Evolutionary conservation across 2,113 vertebrate genomes (phyloP).

Genomic region (human): DNA sequence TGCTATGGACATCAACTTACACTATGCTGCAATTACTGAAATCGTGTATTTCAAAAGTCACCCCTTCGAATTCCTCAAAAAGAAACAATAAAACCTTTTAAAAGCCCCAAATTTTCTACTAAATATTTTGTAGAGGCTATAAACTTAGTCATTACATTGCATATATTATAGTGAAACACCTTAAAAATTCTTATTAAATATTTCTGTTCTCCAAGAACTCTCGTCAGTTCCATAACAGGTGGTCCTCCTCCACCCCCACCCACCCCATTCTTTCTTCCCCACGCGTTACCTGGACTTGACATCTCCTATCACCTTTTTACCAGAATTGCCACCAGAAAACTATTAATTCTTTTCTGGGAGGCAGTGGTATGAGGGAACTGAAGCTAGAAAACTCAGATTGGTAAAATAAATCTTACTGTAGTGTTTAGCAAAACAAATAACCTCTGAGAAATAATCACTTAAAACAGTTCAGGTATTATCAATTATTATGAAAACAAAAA

Average conservation of each 20-base stretch:
- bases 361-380: background rate
- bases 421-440: slow-evolving; percentile 23
- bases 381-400: background rate
- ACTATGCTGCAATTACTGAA: background rate
- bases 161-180: background rate
- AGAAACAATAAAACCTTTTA: background rate
- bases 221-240: background rate
- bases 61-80: background rate
- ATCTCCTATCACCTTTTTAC: background rate
- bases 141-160: background rate
- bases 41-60: background rate
- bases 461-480: background rate
- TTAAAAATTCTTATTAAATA: background rate
- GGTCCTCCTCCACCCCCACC: background rate
- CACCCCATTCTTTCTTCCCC: background rate
- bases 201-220: background rate
- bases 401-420: background rate
- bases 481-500: background rate
- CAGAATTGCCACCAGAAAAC: background rate
- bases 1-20: background rate
- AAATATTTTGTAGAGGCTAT: background rate
- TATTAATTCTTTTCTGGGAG: background rate
- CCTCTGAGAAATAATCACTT: background rate
- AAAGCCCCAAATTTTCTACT: background rate
- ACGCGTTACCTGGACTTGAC: background rate